Percentiles rank a stretch among this genome's conserved stretches.
phyloP scores from a whole-genome alignment of 1,140 invertebrate genomes.

The Aleiodes sp. region DNA sequence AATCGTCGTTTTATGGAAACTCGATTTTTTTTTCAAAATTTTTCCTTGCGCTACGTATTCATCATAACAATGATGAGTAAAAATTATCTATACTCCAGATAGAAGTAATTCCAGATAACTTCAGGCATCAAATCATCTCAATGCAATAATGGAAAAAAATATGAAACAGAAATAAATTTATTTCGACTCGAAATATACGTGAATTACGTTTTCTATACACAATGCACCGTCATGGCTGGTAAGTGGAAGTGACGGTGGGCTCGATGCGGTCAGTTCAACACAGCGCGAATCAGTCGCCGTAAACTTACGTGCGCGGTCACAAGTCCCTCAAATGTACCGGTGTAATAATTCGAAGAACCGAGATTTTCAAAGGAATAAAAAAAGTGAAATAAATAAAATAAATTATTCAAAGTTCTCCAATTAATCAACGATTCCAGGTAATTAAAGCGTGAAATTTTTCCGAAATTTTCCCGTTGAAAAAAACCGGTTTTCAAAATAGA shows the following conservation, averaged over 20 bases:
- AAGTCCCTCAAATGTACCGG: not conserved
- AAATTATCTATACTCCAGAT: too few species aligned
- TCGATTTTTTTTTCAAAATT: too few species aligned
- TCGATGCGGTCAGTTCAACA: not conserved
- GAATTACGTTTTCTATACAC: not conserved
- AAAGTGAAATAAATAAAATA: not conserved
- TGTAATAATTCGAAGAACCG: not conserved
- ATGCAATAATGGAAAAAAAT: too few species aligned
- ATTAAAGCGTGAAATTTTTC: not conserved
- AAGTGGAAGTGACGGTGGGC: conserved; percentile 17
- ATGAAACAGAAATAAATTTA: not conserved
- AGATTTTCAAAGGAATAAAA: too few species aligned
- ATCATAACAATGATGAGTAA: too few species aligned
- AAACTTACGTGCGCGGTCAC: conserved; percentile 20
- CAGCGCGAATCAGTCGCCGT: conserved; percentile 18
- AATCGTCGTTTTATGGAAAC: too few species aligned
- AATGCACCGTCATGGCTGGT: conserved; percentile 20
- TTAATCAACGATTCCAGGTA: not conserved
- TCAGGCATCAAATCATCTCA: too few species aligned
- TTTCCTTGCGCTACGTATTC: too few species aligned
- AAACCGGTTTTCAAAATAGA: too few species aligned
- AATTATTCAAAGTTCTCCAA: not conserved
- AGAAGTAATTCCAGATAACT: too few species aligned
- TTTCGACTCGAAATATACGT: not conserved
- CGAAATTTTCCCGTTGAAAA: not conserved